Base-by-base conservation (phyloP, 2,113 vertebrate genomes). In the Phrynosoma blainvillii region DNA sequence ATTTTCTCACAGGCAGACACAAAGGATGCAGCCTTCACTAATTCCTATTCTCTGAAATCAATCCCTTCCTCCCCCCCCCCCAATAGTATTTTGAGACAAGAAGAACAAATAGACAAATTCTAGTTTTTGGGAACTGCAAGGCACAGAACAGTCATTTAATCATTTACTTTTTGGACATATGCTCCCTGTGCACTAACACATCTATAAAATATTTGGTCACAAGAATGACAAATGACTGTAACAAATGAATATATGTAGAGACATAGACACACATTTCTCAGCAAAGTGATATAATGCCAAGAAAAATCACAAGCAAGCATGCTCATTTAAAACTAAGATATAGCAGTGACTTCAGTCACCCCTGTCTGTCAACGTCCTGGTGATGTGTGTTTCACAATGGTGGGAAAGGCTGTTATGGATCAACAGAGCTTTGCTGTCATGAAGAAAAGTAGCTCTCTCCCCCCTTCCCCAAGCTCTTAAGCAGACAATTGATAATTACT, bases 11-110 rank as follows among this genome's bases (percentile, higher is more conserved):
- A 85, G 62, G 30, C 8, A 66, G 32, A n/a, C 5, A 88, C 71
- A 85, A 89, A 70, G 27, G 40, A 84, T 87, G 70, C 23, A 84
- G 32, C 82, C 71, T 75, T 94, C 62, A 84, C 16, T 3, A 54
- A 0, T n/a, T 20, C 42, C 8, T 14, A 25, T 79, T 76, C 73
- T 30, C 7, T n/a, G 54, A 85, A 76, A 77, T 14, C 11, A 27
- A n/a, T 52, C n/a, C 40, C 13, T 36, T 16, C 18, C 62, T 11
- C 0, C 56, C 56, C 18, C 62, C 9, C 0, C 56, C 18, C 1
- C 84, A 78, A 7, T 23, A 81, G 54, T 65, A 52, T 77, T 1
- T 66, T 59, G 74, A 70, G 40, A 87, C 36, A 47, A 54, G 20
- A 80, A 32, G 13, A 16, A 21, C 77, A 70, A 56, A 89, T 59